Base-by-base conservation (phyloP, 92 coral and sea anemone genomes). In the Phymanthus crucifer region DNA sequence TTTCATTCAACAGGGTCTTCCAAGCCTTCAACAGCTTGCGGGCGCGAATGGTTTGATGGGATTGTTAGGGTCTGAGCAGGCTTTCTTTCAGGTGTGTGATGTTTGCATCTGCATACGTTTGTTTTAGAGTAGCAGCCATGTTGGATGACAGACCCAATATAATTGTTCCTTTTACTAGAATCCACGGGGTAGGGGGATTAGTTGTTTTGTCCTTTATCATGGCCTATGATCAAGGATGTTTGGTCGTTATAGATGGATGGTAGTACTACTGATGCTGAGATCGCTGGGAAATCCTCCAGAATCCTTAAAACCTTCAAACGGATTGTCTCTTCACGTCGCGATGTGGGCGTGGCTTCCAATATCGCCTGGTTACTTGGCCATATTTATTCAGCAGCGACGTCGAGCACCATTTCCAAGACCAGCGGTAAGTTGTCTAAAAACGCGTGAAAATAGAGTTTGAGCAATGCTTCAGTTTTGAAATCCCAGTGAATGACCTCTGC, bases 11-110 rank as follows among this genome's bases (percentile, higher is more conserved):
- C 68, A 95, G 98, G 82, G 86, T 23, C 68, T 80, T 50, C 83
- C 95, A 21, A 81, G 85, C 32, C 87, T 85, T 56, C 83, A 84
- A 52, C 85, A 86, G 36, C 82, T 90, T 61, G 84, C 95, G 1
- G 98, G 93, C 13, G 81, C 85, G 66, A 90, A 83, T 78, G 98
- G 98, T n/a, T 77, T 95, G 61, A 86, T 89, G 77, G 95, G 90
- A 40, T 80, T 95, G 72, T 83, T 95, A 24, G 95, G 95, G 31
- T 93, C 95, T 65, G 94, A 89, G 48, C 93, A 91, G 67, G 88
- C 80, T 8, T 61, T 90, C 75, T 78, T 88, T 57, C 86, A 83
- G 86, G 94, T 94, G 70, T 61, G 86, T 57, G 29, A 26, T 27
- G 17, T 61, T n/a, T n/a, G n/a, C n/a, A n/a, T n/a, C n/a, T n/a